phyloP scores from a whole-genome alignment of 2,113 vertebrate genomes.

The Syngnathus scovelli region DNA sequence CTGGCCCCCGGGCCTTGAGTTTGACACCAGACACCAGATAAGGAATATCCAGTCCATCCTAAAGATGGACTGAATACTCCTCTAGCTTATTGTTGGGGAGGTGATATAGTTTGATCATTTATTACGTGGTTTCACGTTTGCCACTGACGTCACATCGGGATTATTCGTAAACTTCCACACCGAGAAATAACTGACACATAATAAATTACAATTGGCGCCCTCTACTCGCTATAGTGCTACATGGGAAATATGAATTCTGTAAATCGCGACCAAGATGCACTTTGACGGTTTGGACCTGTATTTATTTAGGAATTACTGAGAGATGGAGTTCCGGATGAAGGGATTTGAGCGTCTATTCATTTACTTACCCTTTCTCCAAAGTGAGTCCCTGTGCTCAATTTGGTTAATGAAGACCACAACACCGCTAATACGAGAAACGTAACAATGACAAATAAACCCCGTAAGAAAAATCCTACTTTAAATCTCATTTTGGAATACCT shows the following conservation, averaged over 20 bases:
- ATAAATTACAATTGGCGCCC: not conserved
- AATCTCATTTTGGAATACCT: not conserved
- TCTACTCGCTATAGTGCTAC: not conserved
- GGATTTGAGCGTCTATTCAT: not conserved
- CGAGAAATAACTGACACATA: not conserved
- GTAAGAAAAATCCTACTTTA: not conserved
- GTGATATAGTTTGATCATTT: too few species aligned
- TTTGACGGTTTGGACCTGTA: not conserved
- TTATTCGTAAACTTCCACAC: not conserved
- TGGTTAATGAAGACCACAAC: constrained; percentile 2
- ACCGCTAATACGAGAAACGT: not conserved
- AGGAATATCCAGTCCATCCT: too few species aligned
- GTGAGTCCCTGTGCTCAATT: not conserved
- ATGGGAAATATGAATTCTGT: not conserved
- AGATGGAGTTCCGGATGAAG: not conserved
- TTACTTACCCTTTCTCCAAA: not conserved
- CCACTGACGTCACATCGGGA: too few species aligned
- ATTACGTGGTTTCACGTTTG: too few species aligned
- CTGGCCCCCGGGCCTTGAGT: too few species aligned
- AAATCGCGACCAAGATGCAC: not conserved
- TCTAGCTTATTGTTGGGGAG: too few species aligned
- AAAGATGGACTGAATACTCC: too few species aligned
- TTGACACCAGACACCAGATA: too few species aligned
- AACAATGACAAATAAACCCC: not conserved
- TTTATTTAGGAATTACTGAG: not conserved